Evolutionary conservation across 1,140 invertebrate species (phyloP).

Genomic region (Leptinotarsa texana): DNA sequence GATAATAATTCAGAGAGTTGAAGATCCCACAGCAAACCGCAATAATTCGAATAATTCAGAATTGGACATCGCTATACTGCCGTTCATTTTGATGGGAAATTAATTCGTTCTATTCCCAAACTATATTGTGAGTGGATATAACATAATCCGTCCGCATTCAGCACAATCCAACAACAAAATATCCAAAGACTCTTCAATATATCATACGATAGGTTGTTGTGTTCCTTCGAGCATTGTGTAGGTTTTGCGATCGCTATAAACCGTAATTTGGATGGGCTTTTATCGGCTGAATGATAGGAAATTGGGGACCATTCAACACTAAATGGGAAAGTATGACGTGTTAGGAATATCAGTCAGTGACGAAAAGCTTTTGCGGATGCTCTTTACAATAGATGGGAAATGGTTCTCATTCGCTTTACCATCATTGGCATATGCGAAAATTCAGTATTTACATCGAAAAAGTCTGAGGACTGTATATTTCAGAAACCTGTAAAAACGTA

Average conservation of each 20-base stretch:
- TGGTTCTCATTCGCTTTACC: too few relatives aligned
- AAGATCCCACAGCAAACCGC: too few relatives aligned
- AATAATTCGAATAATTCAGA: too few relatives aligned
- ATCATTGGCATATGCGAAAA: too few relatives aligned
- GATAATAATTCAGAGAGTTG: too few relatives aligned
- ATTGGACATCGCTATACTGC: too few relatives aligned
- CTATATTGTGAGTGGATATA: not conserved
- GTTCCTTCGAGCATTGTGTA: constrained; percentile 8
- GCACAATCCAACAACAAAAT: not conserved
- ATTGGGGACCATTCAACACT: constrained; percentile 30
- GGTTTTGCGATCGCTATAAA: constrained; percentile 6
- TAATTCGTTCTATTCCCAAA: not conserved
- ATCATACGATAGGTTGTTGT: constrained; percentile 7
- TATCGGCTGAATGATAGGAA: constrained; percentile 36
- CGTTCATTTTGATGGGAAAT: too few relatives aligned
- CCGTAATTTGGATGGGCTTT: constrained; percentile 29
- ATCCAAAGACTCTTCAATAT: constrained; percentile 15
- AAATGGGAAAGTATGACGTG: constrained; percentile 19
- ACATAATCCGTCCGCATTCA: not conserved
- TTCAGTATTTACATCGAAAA: too few relatives aligned
- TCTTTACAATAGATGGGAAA: too few relatives aligned
- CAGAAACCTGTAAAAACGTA: too few relatives aligned
- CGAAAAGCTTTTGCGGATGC: not conserved
- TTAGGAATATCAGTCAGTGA: not conserved
- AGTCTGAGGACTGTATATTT: too few relatives aligned